A percentile compares a stretch with the other conserved stretches of the same genome.
These are phyloP conservation scores for Noctua pronuba DNA, from an alignment of 2,888 invertebrate genomes.

Conservation along the genomic window DNA sequence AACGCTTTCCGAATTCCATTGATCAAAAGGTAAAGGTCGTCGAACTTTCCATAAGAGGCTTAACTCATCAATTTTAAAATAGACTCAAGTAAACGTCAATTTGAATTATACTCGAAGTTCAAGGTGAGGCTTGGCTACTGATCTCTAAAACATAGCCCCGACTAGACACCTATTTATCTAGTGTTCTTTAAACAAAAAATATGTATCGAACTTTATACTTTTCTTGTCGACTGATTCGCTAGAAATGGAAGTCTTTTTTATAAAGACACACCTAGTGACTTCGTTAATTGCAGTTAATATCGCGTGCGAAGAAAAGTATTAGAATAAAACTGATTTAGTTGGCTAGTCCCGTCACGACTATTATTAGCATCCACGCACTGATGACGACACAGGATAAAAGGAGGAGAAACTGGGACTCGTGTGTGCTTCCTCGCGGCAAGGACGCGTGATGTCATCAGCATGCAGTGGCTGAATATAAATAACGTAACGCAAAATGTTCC, in stretches of 20 bases:
- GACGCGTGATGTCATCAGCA: constrained; percentile 87
- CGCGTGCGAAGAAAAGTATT: constrained; percentile 57
- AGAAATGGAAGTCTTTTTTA: constrained; percentile 71
- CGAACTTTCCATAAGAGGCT: constrained; percentile 71
- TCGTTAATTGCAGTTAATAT: constrained; percentile 70
- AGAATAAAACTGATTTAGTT: constrained; percentile 67
- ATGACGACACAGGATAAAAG: constrained; percentile 88
- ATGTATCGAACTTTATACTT: constrained; percentile 58
- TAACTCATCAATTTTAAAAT: constrained; percentile 72
- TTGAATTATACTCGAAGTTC: constrained; percentile 82
- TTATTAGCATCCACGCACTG: constrained; percentile 78
- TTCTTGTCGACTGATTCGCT: constrained; percentile 48
- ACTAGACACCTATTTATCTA: constrained; percentile 65
- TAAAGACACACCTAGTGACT: constrained; percentile 68
- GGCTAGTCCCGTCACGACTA: constrained; percentile 75
- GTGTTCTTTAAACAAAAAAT: constrained; percentile 69
- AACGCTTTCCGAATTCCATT: constrained; percentile 49
- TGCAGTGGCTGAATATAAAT: constrained; percentile 82
- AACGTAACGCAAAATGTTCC: constrained; percentile 75
- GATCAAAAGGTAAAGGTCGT: constrained; percentile 70
- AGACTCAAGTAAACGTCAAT: constrained; percentile 76
- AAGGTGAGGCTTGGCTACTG: constrained; percentile 78
- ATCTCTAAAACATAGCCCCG: constrained; percentile 64
- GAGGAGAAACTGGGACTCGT: constrained; percentile 85
- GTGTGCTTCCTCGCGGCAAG: constrained; percentile 85